Evolutionary conservation across 2,888 invertebrate species (phyloP), one percentile per base, ranked within the genome.

Genomic region (Gastrophysa polygoni): DNA sequence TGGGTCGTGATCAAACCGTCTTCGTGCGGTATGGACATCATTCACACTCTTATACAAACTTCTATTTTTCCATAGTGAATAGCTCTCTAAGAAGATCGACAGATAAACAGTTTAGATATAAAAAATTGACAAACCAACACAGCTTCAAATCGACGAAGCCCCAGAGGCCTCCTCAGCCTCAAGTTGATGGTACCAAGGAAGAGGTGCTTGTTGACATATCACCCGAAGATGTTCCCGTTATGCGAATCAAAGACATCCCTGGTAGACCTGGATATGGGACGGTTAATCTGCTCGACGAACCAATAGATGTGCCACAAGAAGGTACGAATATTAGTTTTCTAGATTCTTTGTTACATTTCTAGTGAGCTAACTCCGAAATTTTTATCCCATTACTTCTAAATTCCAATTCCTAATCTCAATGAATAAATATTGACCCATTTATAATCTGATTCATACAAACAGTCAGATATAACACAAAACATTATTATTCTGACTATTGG

Each of bases 61-160:
- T 7, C 20, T 11, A n/a, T 34, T 5, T 48, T 17, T 21, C 68
- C 68, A 8, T 49, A 74, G 75, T 68, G 18, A 71, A 70, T 59
- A 68, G 73, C 44, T 67, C 73, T 38, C 46, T 72, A 46, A 60
- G 67, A 32, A 71, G 71, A 55, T 71, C 75, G 3, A 66, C 70
- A 8, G 77, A 78, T 77, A 89, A 91, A 72, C 92, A 93, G 76
- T 94, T 92, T 76, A 88, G 90, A 74, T 95, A 96, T 77, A 90
- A 89, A 71, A 94, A 93, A 77, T 83, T 96, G 20, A 86, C 88
- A 59, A 93, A 95, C 76, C 93, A 95, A 52, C 64, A 64, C 43
- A 65, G 64, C 16, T 61, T 59, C 43, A 68, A 68, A 43, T 24
- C 29, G 21, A 69, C 70, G 46, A 83, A 81, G 74, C 81, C 85